These are phyloP conservation scores for Recurvirostra avosetta DNA, from an alignment of 2,113 vertebrate species.

Conservation along the genomic window DNA sequence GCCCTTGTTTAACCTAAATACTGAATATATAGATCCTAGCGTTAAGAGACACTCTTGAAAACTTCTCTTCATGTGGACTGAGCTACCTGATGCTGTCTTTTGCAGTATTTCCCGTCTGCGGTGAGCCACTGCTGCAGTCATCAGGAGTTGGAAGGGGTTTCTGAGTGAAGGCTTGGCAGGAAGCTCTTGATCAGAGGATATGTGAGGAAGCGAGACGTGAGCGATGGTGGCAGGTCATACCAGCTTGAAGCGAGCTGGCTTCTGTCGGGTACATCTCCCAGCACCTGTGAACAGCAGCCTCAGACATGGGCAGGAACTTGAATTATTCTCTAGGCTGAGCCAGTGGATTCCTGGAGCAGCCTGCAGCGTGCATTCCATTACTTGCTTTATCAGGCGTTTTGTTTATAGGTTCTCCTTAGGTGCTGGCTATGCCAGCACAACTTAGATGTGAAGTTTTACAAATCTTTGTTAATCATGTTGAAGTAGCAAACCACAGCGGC, in stretches of 20 bases:
- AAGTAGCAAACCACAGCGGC: neutral
- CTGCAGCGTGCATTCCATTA: neutral
- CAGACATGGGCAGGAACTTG: neutral
- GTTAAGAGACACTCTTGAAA: neutral
- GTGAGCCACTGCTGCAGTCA: neutral
- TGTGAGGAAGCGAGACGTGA: accelerated
- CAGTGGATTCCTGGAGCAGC: neutral
- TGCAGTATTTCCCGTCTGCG: accelerated
- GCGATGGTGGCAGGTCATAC: neutral
- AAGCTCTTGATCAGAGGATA: neutral
- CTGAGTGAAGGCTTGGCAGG: neutral
- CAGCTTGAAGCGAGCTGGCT: neutral
- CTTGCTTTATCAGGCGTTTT: neutral
- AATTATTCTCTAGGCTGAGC: neutral
- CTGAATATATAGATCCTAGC: neutral
- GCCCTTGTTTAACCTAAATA: neutral
- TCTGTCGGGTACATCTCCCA: neutral
- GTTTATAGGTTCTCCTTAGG: neutral
- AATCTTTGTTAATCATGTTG: accelerated
- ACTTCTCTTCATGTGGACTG: neutral
- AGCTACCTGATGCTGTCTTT: neutral
- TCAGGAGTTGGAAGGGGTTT: neutral
- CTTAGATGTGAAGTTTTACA: neutral
- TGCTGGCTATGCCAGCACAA: neutral
- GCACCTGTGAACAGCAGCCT: neutral